Evolutionary conservation across 2,888 invertebrate genomes (phyloP).

Genomic region (Aphidoletes aphidimyza): DNA sequence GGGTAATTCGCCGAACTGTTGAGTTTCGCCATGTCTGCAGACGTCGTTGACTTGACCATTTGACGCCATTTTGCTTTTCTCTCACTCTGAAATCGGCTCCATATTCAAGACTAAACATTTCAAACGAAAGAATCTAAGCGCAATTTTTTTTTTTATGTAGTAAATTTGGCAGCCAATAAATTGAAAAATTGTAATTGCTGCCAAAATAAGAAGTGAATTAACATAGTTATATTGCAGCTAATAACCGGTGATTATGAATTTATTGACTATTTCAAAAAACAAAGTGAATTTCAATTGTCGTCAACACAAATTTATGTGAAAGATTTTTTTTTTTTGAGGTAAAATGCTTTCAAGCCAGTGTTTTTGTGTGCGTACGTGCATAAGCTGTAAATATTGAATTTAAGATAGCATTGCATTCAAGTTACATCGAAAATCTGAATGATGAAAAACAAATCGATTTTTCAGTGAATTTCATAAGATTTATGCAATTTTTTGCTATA

Average conservation of each 20-base stretch:
- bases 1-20: not conserved
- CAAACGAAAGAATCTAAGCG: conserved; percentile 34
- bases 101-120: conserved; percentile 43
- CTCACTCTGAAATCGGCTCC: conserved; percentile 19
- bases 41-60: conserved; percentile 16
- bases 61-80: conserved; percentile 43
- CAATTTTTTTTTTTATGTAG: not conserved
- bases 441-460: not conserved
- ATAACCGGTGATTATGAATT: not conserved
- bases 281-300: not conserved
- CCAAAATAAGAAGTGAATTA: not conserved
- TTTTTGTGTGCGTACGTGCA: conserved; percentile 27
- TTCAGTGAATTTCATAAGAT: not conserved
- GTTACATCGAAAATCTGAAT: too few relatives aligned
- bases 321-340: not conserved
- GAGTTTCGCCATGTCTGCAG: not conserved
- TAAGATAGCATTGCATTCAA: not conserved
- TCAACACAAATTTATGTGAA: not conserved
- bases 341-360: conserved; percentile 5
- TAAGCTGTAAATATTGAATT: not conserved
- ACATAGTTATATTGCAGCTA: not conserved
- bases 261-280: not conserved
- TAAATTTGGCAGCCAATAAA: not conserved
- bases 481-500: too few relatives aligned
- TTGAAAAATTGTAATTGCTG: not conserved